These are phyloP conservation scores for Scaptodrosophila latifasciaeformis DNA, from an alignment of 2,888 invertebrate species.

Conservation along the genomic window DNA sequence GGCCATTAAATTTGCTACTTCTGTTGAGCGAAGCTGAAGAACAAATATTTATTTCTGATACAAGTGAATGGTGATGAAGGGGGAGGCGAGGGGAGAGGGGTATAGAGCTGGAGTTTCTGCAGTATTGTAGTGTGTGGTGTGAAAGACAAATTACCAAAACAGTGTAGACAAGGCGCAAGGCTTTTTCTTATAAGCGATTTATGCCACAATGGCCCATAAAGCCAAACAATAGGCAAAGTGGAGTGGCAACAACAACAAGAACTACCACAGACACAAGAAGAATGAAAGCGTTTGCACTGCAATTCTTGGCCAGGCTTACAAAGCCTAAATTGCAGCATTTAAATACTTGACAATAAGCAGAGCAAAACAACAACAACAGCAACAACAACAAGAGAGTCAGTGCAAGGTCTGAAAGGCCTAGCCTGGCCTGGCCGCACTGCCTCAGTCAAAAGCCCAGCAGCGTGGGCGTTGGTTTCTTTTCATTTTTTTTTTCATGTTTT, in stretches of 20 bases:
- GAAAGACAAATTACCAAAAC: slow-evolving; percentile 40
- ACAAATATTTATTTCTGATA: too few relatives aligned
- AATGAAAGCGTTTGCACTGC: too few relatives aligned
- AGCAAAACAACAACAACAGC: slow-evolving; percentile 21
- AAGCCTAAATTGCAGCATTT: slow-evolving; percentile 61
- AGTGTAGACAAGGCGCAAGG: neutral
- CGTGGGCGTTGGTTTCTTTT: too few relatives aligned
- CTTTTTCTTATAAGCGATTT: slow-evolving; percentile 30
- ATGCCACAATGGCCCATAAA: slow-evolving; percentile 42
- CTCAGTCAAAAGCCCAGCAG: neutral
- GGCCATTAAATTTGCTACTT: slow-evolving; percentile 28
- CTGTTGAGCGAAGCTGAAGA: neutral
- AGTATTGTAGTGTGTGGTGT: slow-evolving; percentile 32
- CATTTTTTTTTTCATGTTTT: too few relatives aligned
- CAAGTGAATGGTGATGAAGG: neutral
- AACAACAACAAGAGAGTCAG: slow-evolving; percentile 8
- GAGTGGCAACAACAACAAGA: slow-evolving; percentile 25
- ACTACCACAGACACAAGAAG: too few relatives aligned
- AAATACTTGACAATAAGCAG: slow-evolving; percentile 56
- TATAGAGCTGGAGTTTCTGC: slow-evolving; percentile 20
- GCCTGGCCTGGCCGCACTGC: neutral
- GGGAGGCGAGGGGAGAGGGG: slow-evolving; percentile 1
- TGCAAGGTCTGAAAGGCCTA: too few relatives aligned
- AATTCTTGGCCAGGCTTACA: too few relatives aligned
- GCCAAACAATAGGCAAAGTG: slow-evolving; percentile 47